Base-by-base conservation (phyloP, 37 sponge, comb jelly and placozoan genomes). In the Ephydatia muelleri region DNA sequence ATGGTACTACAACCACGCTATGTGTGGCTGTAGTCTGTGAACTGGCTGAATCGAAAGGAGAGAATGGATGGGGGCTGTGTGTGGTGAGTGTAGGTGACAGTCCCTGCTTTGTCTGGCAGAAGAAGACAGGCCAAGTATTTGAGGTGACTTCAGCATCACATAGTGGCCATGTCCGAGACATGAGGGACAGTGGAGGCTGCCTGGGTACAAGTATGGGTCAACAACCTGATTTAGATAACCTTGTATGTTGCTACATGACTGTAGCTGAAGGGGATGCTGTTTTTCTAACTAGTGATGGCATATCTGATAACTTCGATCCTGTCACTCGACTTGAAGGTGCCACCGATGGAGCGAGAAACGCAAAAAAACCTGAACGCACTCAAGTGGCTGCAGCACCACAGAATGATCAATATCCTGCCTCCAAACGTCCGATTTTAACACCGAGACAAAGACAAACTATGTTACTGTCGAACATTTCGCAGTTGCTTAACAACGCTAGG, bases 231-330 rank as follows among this genome's bases (percentile, higher is more conserved):
- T 73, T 95, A 65, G 38, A 71, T 22, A 95, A 95, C 37, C 91
- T 95, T 12, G 23, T 81, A 16, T 92, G 92, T 70, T 89, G 84
- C 73, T 87, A 87, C 39, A 73, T 77, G 2, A 86, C 90, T 13
- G 71, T 95, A 0, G 38, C 80, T 6, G 78, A 73, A 21, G 75
- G 67, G 0, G 95, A 95, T 31, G 67, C 92, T 14, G 88, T 95
- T 13, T 92, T 95, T 78, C 70, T 89, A 38, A 49, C 83, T 22
- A 86, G 82, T 40, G 95, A 95, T 65, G 95, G 95, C 13, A 22
- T 95, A 0, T 86, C 87, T 0, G 95, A 95, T 82, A 95, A 95
- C 68, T 85, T 87, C 36, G 95, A 95, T 67, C 93, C 93, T 29
- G 95, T 95, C 2, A 38, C 77, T 12, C 85, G 82, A 0, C 73